These are phyloP conservation scores for Sapajus apella DNA, from an alignment of 2,113 vertebrate species.

Conservation along the genomic window DNA sequence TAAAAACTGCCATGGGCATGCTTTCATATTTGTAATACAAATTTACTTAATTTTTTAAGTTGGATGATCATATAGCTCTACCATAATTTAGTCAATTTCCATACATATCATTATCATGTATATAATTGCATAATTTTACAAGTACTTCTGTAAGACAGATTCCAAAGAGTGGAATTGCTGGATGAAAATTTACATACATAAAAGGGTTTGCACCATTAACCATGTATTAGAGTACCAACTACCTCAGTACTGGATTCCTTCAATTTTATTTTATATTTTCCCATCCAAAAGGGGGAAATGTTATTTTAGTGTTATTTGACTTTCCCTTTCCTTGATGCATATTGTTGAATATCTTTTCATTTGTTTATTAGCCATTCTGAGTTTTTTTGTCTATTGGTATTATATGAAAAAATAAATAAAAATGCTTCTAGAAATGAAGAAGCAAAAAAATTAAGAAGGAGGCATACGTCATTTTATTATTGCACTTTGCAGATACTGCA, in stretches of 20 bases:
- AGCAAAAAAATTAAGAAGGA: background rate
- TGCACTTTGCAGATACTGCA: background rate
- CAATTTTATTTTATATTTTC: conserved; percentile 25
- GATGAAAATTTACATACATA: background rate
- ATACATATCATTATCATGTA: background rate
- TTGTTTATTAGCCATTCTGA: background rate
- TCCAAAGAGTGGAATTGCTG: background rate
- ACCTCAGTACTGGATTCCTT: background rate
- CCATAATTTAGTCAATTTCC: conserved; percentile 15
- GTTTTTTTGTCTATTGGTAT: background rate
- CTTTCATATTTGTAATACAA: background rate
- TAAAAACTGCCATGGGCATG: background rate
- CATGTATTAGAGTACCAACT: background rate
- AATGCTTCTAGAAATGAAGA: conserved; percentile 3
- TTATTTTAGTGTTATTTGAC: background rate
- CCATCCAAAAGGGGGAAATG: background rate
- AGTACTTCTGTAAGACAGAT: conserved; percentile 1
- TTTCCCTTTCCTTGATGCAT: background rate
- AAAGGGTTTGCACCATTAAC: background rate
- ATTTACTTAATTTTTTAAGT: background rate
- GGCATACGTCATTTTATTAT: background rate
- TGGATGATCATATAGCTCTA: background rate
- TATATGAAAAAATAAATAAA: conserved; percentile 30
- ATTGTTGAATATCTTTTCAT: background rate
- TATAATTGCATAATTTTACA: background rate